Evolutionary conservation across 2,113 vertebrate species (phyloP).

Genomic region (Syrmaticus mikado): DNA sequence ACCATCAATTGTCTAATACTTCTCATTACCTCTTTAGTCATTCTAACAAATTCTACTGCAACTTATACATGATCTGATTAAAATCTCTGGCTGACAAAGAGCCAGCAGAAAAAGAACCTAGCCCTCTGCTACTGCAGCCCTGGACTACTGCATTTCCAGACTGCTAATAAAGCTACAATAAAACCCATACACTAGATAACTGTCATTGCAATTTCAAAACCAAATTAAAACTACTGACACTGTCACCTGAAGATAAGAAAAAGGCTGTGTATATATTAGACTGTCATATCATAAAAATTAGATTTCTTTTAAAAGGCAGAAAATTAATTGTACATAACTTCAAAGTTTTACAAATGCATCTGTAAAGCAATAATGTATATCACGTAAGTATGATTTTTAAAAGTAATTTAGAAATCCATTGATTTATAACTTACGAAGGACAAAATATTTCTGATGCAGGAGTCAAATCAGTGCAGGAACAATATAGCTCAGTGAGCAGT

Average conservation of each 20-base stretch:
- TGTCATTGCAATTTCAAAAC: not conserved
- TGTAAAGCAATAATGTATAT: not conserved
- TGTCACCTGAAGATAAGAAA: not conserved
- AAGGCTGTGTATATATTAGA: not conserved
- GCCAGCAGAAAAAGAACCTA: not conserved
- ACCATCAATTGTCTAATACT: slow-evolving; percentile 57
- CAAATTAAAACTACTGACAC: not conserved
- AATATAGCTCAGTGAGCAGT: not conserved
- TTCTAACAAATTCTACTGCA: slow-evolving; percentile 31
- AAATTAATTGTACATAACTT: not conserved
- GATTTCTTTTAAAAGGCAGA: not conserved
- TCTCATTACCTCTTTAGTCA: slow-evolving; percentile 55
- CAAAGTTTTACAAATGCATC: not conserved
- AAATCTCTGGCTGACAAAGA: slow-evolving; percentile 29
- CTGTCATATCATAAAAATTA: not conserved
- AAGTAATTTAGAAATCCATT: not conserved
- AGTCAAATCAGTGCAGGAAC: not conserved
- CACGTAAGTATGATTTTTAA: not conserved
- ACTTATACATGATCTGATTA: slow-evolving; percentile 4
- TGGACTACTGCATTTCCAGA: not conserved
- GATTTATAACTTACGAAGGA: not conserved
- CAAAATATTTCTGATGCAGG: not conserved
- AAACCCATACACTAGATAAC: not conserved
- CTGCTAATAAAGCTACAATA: not conserved
- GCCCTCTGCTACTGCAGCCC: not conserved